Base-by-base conservation (phyloP, 2,113 vertebrate species). In the Nothocercus nigrocapillus region DNA sequence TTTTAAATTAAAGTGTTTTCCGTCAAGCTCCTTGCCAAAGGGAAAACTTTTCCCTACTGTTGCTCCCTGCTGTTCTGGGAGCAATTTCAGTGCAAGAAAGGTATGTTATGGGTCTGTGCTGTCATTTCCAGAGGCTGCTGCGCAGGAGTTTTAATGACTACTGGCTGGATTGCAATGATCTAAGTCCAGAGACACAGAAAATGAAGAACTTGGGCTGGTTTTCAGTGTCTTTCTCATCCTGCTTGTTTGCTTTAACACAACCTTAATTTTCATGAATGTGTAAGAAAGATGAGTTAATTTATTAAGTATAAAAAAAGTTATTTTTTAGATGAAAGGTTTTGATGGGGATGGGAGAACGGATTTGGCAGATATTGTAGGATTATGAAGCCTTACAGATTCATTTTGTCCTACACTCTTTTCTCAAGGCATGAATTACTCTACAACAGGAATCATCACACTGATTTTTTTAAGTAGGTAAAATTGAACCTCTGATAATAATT, bases 21-120 rank as follows among this genome's bases (percentile, higher is more conserved):
- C 86, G 64, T 70, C 63, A 70, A 85, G n/a, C 32, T 78, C 47
- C 80, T 81, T 96, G 73, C 72, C 73, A 88, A 93, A 78, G 45
- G 56, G 54, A 74, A 72, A 30, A 70, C 34, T 83, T 83, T 69
- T 54, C 54, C 28, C 40, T 13, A 56, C 59, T 32, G 63, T 28
- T 93, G n/a, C 20, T 83, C 40, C 91, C 73, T 86, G 64, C 47
- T 86, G 40, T 53, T 95, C 51, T 61, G 53, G 64, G 76, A 93
- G 34, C 42, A 81, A 34, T 85, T 81, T 90, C 73, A 74, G 61
- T 53, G 22, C 8, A 67, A 85, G 20, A 3, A 3, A 95, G 24
- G 27, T 70, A 10, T 40, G 28, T 68, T 0, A 5, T 88, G 72
- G 38, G 64, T 51, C 90, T 59, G 53, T 70, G 19, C 22, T 38